Conservation (phyloP, 2,797 vertebrate species). For the Lagocephalus sceleratus region DNA sequence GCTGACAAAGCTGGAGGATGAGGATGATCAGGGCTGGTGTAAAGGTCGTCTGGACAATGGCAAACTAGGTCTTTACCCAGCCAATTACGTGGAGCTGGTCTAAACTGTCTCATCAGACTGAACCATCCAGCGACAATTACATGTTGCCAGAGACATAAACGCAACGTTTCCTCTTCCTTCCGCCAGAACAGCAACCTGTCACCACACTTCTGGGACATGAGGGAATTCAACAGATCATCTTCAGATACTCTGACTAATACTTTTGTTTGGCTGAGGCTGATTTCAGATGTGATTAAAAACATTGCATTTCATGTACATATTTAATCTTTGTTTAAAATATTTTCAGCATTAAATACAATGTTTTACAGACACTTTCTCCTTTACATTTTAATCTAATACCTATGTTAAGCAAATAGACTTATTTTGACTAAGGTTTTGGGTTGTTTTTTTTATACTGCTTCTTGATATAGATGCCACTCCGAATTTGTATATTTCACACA, state of each 20-base stretch:
- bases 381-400: slow-evolving; percentile 35
- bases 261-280: slow-evolving; percentile 53
- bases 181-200: slow-evolving; percentile 52
- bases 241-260: slow-evolving; percentile 36
- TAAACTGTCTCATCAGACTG: slow-evolving; percentile 78
- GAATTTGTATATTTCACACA: no score
- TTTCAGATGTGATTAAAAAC: slow-evolving; percentile 51
- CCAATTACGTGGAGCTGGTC: slow-evolving; percentile 93
- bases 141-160: slow-evolving; percentile 69
- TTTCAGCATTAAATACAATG: slow-evolving; percentile 34
- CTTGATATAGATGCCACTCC: no score
- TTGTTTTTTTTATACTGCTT: no score
- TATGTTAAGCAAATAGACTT: slow-evolving; percentile 33
- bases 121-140: slow-evolving; percentile 80
- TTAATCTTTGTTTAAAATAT: slow-evolving; percentile 59
- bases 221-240: slow-evolving; percentile 13
- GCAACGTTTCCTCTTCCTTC: slow-evolving; percentile 55
- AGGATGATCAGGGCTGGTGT: slow-evolving; percentile 98
- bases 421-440: neutral
- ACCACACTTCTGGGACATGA: slow-evolving; percentile 16
- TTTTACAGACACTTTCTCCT: no score
- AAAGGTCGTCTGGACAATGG: slow-evolving; percentile 93
- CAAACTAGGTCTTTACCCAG: slow-evolving; percentile 91
- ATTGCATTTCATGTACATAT: slow-evolving; percentile 71
- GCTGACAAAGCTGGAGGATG: slow-evolving; percentile 93